Evolutionary conservation across 2,888 invertebrate genomes (phyloP).

Genomic region (Morpho achilles): DNA sequence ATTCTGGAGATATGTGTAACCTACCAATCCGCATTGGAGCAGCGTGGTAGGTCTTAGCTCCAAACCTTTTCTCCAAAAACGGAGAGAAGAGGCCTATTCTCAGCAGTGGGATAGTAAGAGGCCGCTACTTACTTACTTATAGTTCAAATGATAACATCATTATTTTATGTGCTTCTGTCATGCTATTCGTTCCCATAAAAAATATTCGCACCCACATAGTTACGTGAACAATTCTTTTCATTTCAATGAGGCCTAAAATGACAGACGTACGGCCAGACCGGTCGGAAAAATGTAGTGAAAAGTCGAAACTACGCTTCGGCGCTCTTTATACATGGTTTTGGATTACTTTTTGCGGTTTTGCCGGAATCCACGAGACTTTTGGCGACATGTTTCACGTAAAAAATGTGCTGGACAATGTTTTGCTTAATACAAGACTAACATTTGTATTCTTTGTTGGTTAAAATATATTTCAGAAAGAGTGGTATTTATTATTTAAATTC

Average conservation of each 20-base stretch:
- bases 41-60: too few relatives aligned
- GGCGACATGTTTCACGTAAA: not conserved
- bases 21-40: too few relatives aligned
- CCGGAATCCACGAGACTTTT: constrained; percentile 11
- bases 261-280: constrained; percentile 5
- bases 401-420: constrained; percentile 1
- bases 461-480: not conserved
- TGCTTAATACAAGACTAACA: not conserved
- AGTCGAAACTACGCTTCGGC: constrained; percentile 14
- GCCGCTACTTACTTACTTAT: too few relatives aligned
- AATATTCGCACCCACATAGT: too few relatives aligned
- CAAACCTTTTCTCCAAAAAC: too few relatives aligned
- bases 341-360: constrained; percentile 22
- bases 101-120: too few relatives aligned
- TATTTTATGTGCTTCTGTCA: too few relatives aligned
- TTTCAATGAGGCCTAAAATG: constrained; percentile 11
- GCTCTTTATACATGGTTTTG: constrained; percentile 8
- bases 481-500: too few relatives aligned
- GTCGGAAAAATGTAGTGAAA: constrained; percentile 16
- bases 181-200: too few relatives aligned
- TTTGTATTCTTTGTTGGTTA: not conserved
- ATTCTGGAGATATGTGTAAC: too few relatives aligned
- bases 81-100: too few relatives aligned
- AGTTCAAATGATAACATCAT: too few relatives aligned
- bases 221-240: not conserved